phyloP scores from a whole-genome alignment of 2,888 invertebrate genomes.

The Catocala nupta region DNA sequence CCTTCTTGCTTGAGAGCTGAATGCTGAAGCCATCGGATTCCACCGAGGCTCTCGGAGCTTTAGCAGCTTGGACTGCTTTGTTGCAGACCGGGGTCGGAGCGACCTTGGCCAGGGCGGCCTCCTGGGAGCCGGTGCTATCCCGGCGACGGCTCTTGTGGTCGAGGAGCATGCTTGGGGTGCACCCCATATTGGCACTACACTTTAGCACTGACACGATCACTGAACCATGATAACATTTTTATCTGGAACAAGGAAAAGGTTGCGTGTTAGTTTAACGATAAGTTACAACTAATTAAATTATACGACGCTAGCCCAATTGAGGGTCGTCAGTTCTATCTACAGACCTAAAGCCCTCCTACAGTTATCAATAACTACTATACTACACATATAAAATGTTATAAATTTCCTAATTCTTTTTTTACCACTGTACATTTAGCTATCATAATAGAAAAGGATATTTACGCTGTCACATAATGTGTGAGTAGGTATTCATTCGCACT shows the following conservation, averaged over 20 bases:
- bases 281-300: too few relatives aligned
- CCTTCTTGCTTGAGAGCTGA: conserved; percentile 83
- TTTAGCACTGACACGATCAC: conserved; percentile 77
- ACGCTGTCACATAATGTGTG: too few relatives aligned
- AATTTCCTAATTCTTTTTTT: too few relatives aligned
- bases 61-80: conserved; percentile 80
- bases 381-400: too few relatives aligned
- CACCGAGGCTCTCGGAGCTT: conserved; percentile 81
- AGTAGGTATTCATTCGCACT: too few relatives aligned
- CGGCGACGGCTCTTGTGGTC: conserved; percentile 88
- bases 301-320: too few relatives aligned
- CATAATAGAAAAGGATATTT: too few relatives aligned
- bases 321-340: too few relatives aligned
- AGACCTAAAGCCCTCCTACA: too few relatives aligned
- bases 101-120: conserved; percentile 81
- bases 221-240: conserved; percentile 61
- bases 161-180: conserved; percentile 89
- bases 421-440: too few relatives aligned
- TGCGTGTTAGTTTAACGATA: conserved; percentile 3
- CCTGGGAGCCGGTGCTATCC: conserved; percentile 85
- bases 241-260: conserved; percentile 69
- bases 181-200: conserved; percentile 88
- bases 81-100: conserved; percentile 80
- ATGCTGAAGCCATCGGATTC: conserved; percentile 85
- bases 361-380: too few relatives aligned